Base-by-base conservation (phyloP, 2,797 vertebrate species). In the Esox masquinongy region DNA sequence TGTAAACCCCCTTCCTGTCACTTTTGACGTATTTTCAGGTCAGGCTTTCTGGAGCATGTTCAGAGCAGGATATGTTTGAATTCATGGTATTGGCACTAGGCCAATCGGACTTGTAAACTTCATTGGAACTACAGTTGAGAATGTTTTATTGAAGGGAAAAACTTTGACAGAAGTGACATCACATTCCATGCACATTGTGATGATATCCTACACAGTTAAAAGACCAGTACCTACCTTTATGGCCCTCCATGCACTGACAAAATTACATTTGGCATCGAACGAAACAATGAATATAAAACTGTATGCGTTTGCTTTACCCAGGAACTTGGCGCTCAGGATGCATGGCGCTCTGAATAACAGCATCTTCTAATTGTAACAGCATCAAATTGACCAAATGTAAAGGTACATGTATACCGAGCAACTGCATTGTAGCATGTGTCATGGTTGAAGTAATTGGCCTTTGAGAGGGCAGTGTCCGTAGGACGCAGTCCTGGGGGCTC, bases 11-110 rank as follows among this genome's bases (percentile, higher is more conserved):
- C 34, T 6, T 0, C 14, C 53, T 64, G 63, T 79, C 73, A 64
- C 75, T 77, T 67, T 31, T 61, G 74, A 34, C 19, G 72, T 43
- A 74, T 78, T 72, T 75, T 71, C 29, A 77, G 74, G 68, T 72
- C 72, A 75, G 56, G 51, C 17, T 68, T 77, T 73, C 53, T 74
- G 22, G 53, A 49, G 59, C 77, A 64, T 26, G 69, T 71, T 81
- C 56, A 71, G 51, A 63, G 43, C 47, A 75, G 77, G 67, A 79
- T 74, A 79, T 73, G 56, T 70, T 22, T 22, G n/a, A 12, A 53
- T n/a, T 17, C 5, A 59, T 59, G 5, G 1, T 15, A 15, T 6
- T 24, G 61, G 26, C 22, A 24, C 3, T 31, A 26, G 61, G 16
- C 61, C 15, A 16, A 26, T 64, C 14, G 14, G 59, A 24, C 59